Evolutionary conservation across 2,888 invertebrate genomes (phyloP), one percentile per base, ranked within the genome.

Genomic region (Metopia argyrocephala): DNA sequence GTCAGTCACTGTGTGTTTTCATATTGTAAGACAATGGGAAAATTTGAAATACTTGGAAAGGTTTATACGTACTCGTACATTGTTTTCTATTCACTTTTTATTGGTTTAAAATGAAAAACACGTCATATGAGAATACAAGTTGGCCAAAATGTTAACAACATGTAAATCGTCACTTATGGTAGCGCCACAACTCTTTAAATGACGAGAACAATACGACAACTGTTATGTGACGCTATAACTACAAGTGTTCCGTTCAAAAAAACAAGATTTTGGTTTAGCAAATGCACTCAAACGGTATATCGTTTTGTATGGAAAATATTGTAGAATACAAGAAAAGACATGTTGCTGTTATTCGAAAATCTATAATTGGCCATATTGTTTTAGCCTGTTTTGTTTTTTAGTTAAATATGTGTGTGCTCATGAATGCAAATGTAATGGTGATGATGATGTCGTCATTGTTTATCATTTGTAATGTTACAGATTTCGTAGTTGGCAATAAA

Each of bases 21-120:
- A n/a, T n/a, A 54, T 56, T 48, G 4, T 45, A 15, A 50, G 59
- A 45, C 48, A 48, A 9, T 59, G 45, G 70, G 64, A 57, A 76
- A 70, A 59, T 76, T 52, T 28, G 31, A n/a, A 68, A 66, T 75
- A 68, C 68, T 66, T 68, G 59, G 75, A 76, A 76, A 52, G 21
- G 21, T 6, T n/a, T n/a, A n/a, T n/a, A n/a, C n/a, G n/a, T n/a
- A n/a, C n/a, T n/a, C n/a, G n/a, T n/a, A n/a, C n/a, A n/a, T n/a
- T n/a, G n/a, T 5, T 21, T 50, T 9, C 38, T 12, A 15, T 38
- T 38, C 38, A 15, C 38, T 54, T 48, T 61, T 52, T 2, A 27
- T 6, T 15, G n/a, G 48, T 48, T 46, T 62, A 23, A 38, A 38
- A 54, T 45, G 25, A 38, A 18, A 50, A 50, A 71, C 52, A 27